Evolutionary conservation across 2,888 invertebrate species (phyloP).

Genomic region (Aricia artaxerxes): DNA sequence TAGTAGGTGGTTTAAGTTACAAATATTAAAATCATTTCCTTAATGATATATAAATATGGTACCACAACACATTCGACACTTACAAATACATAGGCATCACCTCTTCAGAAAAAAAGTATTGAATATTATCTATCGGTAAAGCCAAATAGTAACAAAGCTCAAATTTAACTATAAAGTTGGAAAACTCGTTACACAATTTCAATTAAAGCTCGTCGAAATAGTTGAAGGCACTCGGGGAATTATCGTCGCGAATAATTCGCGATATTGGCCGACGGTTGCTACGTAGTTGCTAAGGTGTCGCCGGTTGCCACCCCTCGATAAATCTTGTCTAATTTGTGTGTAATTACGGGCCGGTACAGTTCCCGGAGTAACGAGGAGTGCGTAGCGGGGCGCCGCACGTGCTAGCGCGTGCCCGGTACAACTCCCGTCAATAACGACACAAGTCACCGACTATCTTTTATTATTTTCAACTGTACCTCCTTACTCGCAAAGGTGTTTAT

Average conservation of each 20-base stretch:
- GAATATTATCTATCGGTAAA: neutral
- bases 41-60: neutral
- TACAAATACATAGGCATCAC: no score
- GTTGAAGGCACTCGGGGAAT: constrained; percentile 47
- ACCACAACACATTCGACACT: neutral
- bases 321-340: constrained; percentile 81
- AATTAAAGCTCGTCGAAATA: neutral
- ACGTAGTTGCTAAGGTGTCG: constrained; percentile 79
- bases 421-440: constrained; percentile 44
- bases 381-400: constrained; percentile 77
- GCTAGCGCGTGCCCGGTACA: constrained; percentile 66
- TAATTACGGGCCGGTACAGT: constrained; percentile 78
- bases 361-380: constrained; percentile 77
- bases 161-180: neutral
- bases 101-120: neutral
- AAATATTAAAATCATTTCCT: no score
- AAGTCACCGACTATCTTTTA: constrained; percentile 40
- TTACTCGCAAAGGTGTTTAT: constrained; percentile 41
- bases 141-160: neutral
- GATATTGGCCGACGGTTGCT: constrained; percentile 78
- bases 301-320: constrained; percentile 69
- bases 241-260: constrained; percentile 67
- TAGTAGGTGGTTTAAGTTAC: no score
- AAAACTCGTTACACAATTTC: neutral
- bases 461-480: constrained; percentile 45